Evolutionary conservation across 2,888 invertebrate species (phyloP).

Genomic region (Drosophila fungiperda): DNA sequence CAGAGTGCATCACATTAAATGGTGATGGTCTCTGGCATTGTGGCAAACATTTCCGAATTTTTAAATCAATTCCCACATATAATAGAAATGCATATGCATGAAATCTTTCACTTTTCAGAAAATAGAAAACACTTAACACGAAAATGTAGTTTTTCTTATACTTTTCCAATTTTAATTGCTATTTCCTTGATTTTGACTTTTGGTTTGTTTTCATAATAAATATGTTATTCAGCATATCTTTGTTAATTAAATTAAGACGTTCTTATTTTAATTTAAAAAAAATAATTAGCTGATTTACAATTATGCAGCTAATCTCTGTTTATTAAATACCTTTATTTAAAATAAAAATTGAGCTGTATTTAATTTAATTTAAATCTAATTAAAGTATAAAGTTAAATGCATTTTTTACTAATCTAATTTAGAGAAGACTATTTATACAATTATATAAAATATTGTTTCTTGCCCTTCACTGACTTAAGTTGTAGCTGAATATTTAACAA

Average conservation of each 20-base stretch:
- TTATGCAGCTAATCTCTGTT: too few species aligned
- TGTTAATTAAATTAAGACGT: not conserved
- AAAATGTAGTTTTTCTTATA: not conserved
- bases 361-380: not conserved
- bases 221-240: not conserved
- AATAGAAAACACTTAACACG: not conserved
- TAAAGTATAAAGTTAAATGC: not conserved
- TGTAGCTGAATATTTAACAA: not conserved
- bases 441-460: not conserved
- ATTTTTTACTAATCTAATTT: not conserved
- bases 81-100: constrained; percentile 15
- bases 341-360: too few species aligned
- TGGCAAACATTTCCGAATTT: constrained; percentile 24
- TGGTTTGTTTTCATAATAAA: not conserved
- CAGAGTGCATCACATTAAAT: constrained; percentile 44
- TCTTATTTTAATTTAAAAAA: not conserved
- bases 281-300: too few species aligned
- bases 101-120: not conserved
- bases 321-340: too few species aligned
- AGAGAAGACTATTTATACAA: not conserved
- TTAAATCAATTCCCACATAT: not conserved
- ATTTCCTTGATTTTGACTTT: not conserved
- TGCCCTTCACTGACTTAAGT: not conserved
- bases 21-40: constrained; percentile 44
- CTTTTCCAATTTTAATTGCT: not conserved